These are phyloP conservation scores for Kudoa iwatai DNA, from an alignment of 30 jellyfish, hydroid and myxozoan species.

Conservation along the genomic window DNA sequence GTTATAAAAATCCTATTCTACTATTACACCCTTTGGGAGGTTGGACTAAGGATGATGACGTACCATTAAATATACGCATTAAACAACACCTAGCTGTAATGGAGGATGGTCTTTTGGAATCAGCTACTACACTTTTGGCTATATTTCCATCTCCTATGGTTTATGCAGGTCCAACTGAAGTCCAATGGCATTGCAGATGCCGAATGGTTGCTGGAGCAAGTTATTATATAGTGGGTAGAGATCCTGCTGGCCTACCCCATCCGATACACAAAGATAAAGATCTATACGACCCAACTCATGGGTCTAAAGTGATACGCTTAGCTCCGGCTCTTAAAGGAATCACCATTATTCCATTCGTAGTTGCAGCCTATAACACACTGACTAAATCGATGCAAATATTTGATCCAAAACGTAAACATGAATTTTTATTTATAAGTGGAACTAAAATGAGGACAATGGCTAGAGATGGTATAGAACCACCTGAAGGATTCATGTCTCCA, in stretches of 20 bases:
- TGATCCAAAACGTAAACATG: slow-evolving; percentile 30
- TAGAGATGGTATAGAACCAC: slow-evolving; percentile 37
- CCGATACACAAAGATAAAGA: slow-evolving; percentile 32
- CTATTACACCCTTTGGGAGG: slow-evolving; percentile 79
- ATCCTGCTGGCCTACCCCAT: slow-evolving; percentile 88
- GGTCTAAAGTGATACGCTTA: slow-evolving; percentile 15
- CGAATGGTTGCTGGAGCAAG: slow-evolving; percentile 85
- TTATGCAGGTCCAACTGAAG: slow-evolving; percentile 83
- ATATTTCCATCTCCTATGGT: slow-evolving; percentile 90
- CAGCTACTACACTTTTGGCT: slow-evolving; percentile 26
- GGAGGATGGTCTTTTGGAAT: slow-evolving; percentile 30
- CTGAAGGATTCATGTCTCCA: slow-evolving; percentile 75
- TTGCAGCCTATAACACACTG: slow-evolving; percentile 43
- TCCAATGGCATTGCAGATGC: slow-evolving; percentile 92
- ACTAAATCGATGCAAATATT: slow-evolving; percentile 24
- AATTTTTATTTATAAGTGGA: slow-evolving; percentile 58
- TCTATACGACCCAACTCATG: slow-evolving; percentile 57
- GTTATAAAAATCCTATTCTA: slow-evolving; percentile 35
- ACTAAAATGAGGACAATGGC: slow-evolving; percentile 64
- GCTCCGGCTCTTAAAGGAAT: slow-evolving; percentile 59
- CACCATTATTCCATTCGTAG: slow-evolving; percentile 56
- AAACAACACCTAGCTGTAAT: slow-evolving; percentile 58
- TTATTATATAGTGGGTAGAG: slow-evolving; percentile 72
- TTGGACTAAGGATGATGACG: slow-evolving; percentile 78
- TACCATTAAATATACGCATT: slow-evolving; percentile 30